Base-by-base conservation (phyloP, 2,888 invertebrate species). In the Ceramica pisi region DNA sequence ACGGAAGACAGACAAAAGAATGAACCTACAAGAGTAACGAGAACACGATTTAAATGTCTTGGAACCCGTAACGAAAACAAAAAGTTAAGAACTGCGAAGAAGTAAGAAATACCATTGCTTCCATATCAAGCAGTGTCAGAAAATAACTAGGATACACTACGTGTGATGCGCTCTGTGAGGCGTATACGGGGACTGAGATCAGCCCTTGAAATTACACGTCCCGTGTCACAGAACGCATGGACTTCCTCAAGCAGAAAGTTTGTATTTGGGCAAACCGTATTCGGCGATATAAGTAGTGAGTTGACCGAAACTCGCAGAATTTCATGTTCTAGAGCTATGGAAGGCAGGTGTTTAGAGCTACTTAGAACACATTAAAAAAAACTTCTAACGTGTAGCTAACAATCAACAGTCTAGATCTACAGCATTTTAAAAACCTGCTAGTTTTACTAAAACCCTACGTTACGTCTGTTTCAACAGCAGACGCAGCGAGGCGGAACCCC, bases 401-500 rank as follows among this genome's bases (percentile, higher is more conserved):
- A 51, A 23, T 51, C 23, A 26, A 26, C 7, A 51, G 23, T 26
- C 50, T 23, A 12, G 12, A 50, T 50, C 50, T 50, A 23, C 14
- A 55, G 12, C 6, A n/a, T 56, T 61, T 38, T 9, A 6, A 56
- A 38, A 62, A 21, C 9, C 23, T 19, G 26, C 46, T 2, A 60
- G 26, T 35, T 10, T 67, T 60, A 46, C 21, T 46, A 31, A 64
- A 77, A 64, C 71, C 82, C 71, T 71, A 71, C n/a, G 38, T n/a
- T 48, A 35, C 8, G 41, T 57, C n/a, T 16, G 51, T 82, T 71
- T 82, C 59, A 61, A 63, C 78, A 71, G 67, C 19, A 7, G 16
- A 38, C 21, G 55, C 72, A 68, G 26, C 79, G 67, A 78, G 41
- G 66, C 72, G 79, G 57, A 78, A 82, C 82, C 56, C 67, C 50